phyloP scores from a whole-genome alignment of 2,888 invertebrate species.

The Cheiracanthium punctorium region DNA sequence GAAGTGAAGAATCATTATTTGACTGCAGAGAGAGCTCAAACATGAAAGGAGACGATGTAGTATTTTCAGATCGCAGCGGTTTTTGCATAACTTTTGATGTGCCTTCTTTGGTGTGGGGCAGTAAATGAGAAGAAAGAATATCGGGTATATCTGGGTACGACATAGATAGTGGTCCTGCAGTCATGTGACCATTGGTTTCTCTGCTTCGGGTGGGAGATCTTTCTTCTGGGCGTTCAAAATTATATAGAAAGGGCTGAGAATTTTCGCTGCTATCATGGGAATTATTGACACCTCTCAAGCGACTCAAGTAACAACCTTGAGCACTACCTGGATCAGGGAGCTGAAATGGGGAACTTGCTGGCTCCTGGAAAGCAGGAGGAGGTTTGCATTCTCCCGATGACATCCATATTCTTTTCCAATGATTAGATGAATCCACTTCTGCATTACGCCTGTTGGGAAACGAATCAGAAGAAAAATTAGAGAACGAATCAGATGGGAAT shows the following conservation, averaged over 20 bases:
- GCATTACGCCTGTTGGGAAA: constrained; percentile 20
- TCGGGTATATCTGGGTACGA: constrained; percentile 65
- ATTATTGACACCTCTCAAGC: constrained; percentile 31
- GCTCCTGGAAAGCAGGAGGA: neutral
- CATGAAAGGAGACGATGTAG: constrained; percentile 22
- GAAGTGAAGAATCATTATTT: constrained; percentile 41
- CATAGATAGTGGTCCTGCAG: constrained; percentile 57
- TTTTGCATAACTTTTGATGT: constrained; percentile 57
- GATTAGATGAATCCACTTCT: constrained; percentile 19
- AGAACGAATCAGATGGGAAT: constrained; percentile 26
- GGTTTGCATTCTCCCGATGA: constrained; percentile 22
- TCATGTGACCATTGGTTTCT: constrained; percentile 18
- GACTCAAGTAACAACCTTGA: constrained; percentile 53
- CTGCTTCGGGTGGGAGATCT: constrained; percentile 2
- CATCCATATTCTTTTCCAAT: constrained; percentile 13
- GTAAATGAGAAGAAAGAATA: constrained; percentile 36
- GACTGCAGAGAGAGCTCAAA: constrained; percentile 36
- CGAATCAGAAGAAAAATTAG: constrained; percentile 16
- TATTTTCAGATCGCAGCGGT: constrained; percentile 32
- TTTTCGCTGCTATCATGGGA: constrained; percentile 31
- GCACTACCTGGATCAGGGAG: constrained; percentile 19
- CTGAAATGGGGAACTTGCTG: constrained; percentile 30
- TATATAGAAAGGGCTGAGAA: constrained; percentile 19
- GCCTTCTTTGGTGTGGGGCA: constrained; percentile 28
- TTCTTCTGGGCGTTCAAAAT: constrained; percentile 25